Conservation (phyloP, 1,140 invertebrate genomes). For the Dolichoris vasculosae region DNA sequence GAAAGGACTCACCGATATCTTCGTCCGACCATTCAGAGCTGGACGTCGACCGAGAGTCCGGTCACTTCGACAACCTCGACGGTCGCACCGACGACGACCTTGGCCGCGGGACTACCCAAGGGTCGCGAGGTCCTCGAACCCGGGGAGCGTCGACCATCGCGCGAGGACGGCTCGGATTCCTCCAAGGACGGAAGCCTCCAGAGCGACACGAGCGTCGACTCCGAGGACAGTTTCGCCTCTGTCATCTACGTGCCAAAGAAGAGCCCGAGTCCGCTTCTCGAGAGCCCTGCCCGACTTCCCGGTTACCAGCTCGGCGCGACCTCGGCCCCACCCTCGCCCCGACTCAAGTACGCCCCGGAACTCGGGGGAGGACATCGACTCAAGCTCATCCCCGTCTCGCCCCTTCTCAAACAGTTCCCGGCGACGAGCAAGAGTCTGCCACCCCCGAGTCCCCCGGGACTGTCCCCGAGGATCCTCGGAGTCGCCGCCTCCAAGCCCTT, state of each 20-base stretch:
- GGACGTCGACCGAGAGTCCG: constrained; percentile 77
- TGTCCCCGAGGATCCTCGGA: constrained; percentile 57
- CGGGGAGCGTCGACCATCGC: constrained; percentile 79
- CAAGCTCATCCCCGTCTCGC: constrained; percentile 68
- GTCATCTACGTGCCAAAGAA: constrained; percentile 90
- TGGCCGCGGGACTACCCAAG: constrained; percentile 17
- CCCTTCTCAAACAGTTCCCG: constrained; percentile 69
- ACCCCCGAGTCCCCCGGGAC: constrained; percentile 66
- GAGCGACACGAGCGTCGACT: constrained; percentile 94
- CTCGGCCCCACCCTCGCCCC: constrained; percentile 83
- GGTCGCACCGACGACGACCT: constrained; percentile 23
- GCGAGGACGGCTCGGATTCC: constrained; percentile 91
- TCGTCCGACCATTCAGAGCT: constrained; percentile 77
- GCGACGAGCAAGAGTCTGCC: constrained; percentile 67
- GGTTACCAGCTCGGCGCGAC: constrained; percentile 59
- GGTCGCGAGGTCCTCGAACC: background rate
- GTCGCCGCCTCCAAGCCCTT: constrained; percentile 21
- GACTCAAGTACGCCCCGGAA: constrained; percentile 71
- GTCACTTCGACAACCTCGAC: constrained; percentile 19
- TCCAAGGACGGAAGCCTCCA: constrained; percentile 94
- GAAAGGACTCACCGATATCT: no score
- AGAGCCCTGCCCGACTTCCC: constrained; percentile 50
- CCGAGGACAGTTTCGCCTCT: constrained; percentile 92
- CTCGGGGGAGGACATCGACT: constrained; percentile 56
- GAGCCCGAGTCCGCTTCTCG: constrained; percentile 63